These are phyloP conservation scores for Chelonia mydas DNA, from an alignment of 2,797 vertebrate genomes.

Conservation along the genomic window DNA sequence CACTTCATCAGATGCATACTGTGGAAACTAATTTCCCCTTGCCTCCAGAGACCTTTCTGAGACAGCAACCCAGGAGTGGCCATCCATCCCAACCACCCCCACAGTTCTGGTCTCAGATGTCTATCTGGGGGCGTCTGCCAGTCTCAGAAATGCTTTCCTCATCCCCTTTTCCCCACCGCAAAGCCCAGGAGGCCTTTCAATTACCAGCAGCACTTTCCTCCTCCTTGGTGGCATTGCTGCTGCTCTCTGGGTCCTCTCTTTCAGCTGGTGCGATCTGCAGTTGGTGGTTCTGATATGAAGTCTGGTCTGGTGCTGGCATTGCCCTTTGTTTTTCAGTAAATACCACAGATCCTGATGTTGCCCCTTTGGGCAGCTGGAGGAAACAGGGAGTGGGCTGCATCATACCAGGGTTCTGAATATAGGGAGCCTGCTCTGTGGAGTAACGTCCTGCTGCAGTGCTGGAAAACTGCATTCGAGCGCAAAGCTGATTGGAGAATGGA, in stretches of 20 bases:
- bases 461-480: not conserved
- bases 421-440: slow-evolving; percentile 30
- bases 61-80: not conserved
- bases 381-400: not conserved
- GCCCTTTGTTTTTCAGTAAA: not conserved
- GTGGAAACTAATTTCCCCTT: not conserved
- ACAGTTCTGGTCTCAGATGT: not conserved
- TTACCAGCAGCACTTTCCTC: slow-evolving; percentile 32
- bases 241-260: not conserved
- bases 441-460: not conserved
- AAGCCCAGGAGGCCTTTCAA: not conserved
- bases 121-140: not conserved
- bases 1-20: too few species aligned
- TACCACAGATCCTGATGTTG: not conserved
- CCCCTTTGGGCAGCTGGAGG: not conserved
- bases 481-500: not conserved
- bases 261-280: not conserved
- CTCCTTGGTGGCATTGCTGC: not conserved
- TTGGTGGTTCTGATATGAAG: not conserved
- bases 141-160: not conserved
- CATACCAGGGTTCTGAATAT: not conserved
- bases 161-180: rapidly evolving
- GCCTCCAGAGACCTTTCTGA: not conserved
- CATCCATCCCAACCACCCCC: not conserved
- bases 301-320: not conserved